Evolutionary conservation across 2,888 invertebrate genomes (phyloP).

Genomic region (Volucella bombylans): DNA sequence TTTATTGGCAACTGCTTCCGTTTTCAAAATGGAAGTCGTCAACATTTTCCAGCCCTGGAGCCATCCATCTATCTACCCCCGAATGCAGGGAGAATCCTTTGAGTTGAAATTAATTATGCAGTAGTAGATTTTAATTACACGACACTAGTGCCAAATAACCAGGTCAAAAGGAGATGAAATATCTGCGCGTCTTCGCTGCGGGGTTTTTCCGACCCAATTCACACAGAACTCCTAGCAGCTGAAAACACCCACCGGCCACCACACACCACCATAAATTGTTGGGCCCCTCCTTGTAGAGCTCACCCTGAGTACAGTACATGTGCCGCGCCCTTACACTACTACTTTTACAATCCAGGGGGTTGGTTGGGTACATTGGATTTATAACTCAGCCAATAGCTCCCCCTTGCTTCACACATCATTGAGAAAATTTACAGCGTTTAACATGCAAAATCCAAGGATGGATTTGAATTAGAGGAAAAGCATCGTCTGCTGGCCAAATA

Average conservation of each 20-base stretch:
- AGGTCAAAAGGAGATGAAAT: conserved; percentile 15
- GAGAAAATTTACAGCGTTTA: conserved; percentile 39
- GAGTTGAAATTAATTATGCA: conserved; percentile 43
- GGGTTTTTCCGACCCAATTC: conserved; percentile 1
- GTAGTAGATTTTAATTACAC: conserved; percentile 38
- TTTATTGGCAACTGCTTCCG: neutral
- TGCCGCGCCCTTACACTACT: conserved; percentile 1
- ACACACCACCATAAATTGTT: neutral
- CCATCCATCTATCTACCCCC: neutral
- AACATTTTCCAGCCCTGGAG: neutral
- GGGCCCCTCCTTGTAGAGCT: neutral
- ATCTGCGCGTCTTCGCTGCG: neutral
- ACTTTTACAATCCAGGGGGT: neutral
- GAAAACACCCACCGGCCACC: neutral
- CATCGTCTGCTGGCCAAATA: conserved; percentile 1
- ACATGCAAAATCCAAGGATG: conserved; percentile 26
- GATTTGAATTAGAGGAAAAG: neutral
- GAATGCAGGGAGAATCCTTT: neutral
- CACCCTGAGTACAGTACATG: neutral
- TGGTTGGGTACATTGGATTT: no score
- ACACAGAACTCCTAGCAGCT: conserved; percentile 1
- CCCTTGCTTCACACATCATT: conserved; percentile 19
- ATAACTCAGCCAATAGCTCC: neutral
- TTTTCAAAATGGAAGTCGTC: neutral
- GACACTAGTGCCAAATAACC: conserved; percentile 32